Conservation (phyloP, 35 echinoderm and acorn worm genomes). For the Eucidaris tribuloides region DNA sequence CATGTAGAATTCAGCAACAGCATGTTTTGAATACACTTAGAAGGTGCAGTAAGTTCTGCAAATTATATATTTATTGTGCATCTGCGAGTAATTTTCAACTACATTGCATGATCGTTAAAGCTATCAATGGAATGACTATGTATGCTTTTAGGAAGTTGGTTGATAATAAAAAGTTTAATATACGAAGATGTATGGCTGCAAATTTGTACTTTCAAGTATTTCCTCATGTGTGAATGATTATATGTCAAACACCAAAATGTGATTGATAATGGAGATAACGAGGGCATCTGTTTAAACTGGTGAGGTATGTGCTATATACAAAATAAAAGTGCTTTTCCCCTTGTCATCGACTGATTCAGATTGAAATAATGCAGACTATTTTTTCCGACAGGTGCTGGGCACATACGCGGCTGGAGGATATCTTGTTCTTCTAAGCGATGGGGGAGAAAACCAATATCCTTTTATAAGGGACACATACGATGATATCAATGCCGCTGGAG, state of each 20-base stretch:
- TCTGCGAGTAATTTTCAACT: neutral
- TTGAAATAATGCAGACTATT: too few relatives aligned
- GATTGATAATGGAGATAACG: neutral
- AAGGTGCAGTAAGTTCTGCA: too few relatives aligned
- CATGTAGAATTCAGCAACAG: too few relatives aligned
- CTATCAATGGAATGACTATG: too few relatives aligned
- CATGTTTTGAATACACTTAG: too few relatives aligned
- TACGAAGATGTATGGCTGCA: too few relatives aligned
- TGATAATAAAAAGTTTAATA: too few relatives aligned
- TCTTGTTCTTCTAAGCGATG: neutral
- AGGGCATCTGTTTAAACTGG: neutral
- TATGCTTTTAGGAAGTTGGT: too few relatives aligned
- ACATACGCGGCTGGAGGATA: neutral
- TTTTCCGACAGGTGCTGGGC: neutral
- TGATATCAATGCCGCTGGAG: neutral
- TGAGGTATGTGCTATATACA: neutral
- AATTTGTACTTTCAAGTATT: neutral
- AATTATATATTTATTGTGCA: neutral
- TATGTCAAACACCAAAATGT: neutral
- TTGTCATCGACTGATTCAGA: neutral
- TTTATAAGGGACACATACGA: neutral
- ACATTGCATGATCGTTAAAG: neutral
- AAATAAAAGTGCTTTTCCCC: too few relatives aligned
- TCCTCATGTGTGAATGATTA: neutral
- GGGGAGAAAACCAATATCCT: neutral